Percentiles rank a stretch among this genome's conserved stretches.
Conservation (phyloP, 2,113 vertebrate genomes). For the Ovibos moschatus region DNA sequence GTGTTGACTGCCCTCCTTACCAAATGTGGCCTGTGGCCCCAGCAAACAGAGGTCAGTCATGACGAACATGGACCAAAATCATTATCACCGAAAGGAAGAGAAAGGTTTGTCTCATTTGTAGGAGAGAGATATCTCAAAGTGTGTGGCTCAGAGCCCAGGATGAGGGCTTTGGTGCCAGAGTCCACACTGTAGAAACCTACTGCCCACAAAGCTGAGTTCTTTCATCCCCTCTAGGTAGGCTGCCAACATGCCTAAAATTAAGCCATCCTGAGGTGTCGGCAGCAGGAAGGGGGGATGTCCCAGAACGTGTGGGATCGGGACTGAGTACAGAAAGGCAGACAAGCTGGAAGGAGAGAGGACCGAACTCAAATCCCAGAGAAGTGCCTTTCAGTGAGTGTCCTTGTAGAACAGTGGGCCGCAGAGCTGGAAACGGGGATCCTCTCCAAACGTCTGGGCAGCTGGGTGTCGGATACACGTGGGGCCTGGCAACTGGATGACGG, state of each 20-base stretch:
- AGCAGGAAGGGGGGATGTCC: background rate
- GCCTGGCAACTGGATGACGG: background rate
- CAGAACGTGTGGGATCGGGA: rapidly evolving
- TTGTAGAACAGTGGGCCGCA: background rate
- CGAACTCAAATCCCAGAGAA: background rate
- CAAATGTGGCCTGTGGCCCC: background rate
- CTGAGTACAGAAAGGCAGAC: background rate
- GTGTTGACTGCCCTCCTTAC: background rate
- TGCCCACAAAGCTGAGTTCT: background rate
- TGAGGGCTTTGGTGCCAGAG: background rate
- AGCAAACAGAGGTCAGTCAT: background rate
- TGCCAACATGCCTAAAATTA: no score
- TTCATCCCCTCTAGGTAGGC: background rate
- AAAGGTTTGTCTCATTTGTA: background rate
- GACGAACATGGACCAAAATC: background rate
- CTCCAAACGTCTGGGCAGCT: background rate
- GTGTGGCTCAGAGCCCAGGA: background rate
- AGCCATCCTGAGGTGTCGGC: no score
- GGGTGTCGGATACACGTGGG: background rate
- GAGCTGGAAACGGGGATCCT: background rate
- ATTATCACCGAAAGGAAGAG: background rate
- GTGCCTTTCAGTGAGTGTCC: background rate
- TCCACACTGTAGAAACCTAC: background rate
- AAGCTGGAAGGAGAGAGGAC: background rate
- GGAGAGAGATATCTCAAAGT: background rate